Conservation (phyloP, 2,113 vertebrate species). For the Epinephelus lanceolatus region DNA sequence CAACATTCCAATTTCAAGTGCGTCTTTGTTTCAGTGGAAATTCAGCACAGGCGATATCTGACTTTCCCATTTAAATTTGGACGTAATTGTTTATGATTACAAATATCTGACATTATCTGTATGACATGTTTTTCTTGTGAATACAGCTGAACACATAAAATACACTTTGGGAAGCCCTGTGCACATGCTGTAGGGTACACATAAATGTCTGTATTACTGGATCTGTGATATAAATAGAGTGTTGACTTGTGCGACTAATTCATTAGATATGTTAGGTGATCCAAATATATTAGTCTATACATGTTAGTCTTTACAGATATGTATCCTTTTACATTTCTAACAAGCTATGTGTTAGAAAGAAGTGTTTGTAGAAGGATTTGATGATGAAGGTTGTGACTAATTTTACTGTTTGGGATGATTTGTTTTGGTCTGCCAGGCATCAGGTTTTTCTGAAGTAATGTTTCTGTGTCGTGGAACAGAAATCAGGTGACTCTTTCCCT, state of each 20-base stretch:
- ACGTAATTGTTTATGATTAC: background rate
- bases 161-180: constrained; percentile 8
- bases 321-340: constrained; percentile 49
- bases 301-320: constrained; percentile 79
- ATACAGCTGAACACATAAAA: background rate
- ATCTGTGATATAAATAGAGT: constrained; percentile 62
- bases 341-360: too few species aligned
- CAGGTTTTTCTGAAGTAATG: background rate
- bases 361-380: background rate
- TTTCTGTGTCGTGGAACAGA: background rate
- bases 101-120: background rate
- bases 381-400: background rate
- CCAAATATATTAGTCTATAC: constrained; percentile 83
- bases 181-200: constrained; percentile 20
- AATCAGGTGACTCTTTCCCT: background rate
- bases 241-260: constrained; percentile 63
- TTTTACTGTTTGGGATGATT: background rate
- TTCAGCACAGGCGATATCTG: background rate
- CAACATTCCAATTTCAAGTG: background rate
- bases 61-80: background rate
- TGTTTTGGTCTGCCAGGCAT: background rate
- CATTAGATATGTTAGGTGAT: constrained; percentile 70
- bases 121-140: background rate
- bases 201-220: constrained; percentile 46
- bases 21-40: constrained; percentile 19